Percentiles rank a stretch among this genome's conserved stretches.
Conservation (phyloP, 2,888 invertebrate genomes). For the Scelioninae gen. 1 region DNA sequence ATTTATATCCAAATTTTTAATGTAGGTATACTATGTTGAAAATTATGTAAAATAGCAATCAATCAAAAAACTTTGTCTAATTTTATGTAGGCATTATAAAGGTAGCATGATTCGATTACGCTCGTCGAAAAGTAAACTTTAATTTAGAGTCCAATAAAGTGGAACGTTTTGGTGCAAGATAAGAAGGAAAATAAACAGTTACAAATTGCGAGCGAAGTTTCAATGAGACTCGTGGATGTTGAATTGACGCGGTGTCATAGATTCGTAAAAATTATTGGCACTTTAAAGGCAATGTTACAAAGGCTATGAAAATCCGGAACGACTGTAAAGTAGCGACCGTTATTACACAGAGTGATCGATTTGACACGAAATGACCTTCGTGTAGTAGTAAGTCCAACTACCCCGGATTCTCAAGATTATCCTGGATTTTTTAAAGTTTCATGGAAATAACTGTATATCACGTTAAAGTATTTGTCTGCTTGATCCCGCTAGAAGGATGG, state of each 20-base stretch:
- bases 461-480: conserved; percentile 80
- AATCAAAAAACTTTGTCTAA: conserved; percentile 45
- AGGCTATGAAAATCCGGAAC: conserved; percentile 71
- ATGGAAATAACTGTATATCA: conserved; percentile 79
- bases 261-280: conserved; percentile 54
- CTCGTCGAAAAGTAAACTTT: conserved; percentile 25
- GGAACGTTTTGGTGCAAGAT: conserved; percentile 43
- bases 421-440: conserved; percentile 78
- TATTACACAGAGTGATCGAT: conserved; percentile 55
- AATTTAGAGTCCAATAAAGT: conserved; percentile 52
- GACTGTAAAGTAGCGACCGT: conserved; percentile 54
- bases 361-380: conserved; percentile 59
- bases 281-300: conserved; percentile 45
- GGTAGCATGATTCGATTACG: conserved; percentile 22
- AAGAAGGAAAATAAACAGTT: conserved; percentile 55
- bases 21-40: no score
- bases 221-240: conserved; percentile 38
- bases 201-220: conserved; percentile 52
- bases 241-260: conserved; percentile 39
- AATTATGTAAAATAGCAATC: conserved; percentile 37
- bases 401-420: conserved; percentile 73
- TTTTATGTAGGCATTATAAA: conserved; percentile 26
- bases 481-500: conserved; percentile 75
- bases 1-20: no score
- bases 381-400: conserved; percentile 46